phyloP scores from a whole-genome alignment of 1,140 invertebrate genomes.

The Grapholita molesta region DNA sequence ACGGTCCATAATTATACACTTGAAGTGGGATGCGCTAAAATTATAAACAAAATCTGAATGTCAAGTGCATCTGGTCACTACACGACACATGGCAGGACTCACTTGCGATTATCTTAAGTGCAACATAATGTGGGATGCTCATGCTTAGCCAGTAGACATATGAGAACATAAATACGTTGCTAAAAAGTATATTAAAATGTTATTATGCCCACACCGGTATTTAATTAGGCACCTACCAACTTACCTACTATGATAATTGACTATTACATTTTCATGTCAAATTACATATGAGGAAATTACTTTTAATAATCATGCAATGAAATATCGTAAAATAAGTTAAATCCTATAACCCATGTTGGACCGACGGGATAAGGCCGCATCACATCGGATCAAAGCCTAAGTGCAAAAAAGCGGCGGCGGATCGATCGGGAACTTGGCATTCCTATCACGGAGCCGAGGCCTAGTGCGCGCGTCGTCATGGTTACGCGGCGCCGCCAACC shows the following conservation, averaged over 20 bases:
- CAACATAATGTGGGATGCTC: slow-evolving; percentile 5
- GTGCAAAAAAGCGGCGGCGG: slow-evolving; percentile 40
- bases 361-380: slow-evolving; percentile 2
- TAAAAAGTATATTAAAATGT: too few species aligned
- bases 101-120: slow-evolving; percentile 31
- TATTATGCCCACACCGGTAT: too few species aligned
- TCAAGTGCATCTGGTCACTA: slow-evolving; percentile 16
- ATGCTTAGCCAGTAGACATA: too few species aligned
- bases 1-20: too few species aligned
- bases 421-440: slow-evolving; percentile 69
- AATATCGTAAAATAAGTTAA: background rate
- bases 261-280: too few species aligned
- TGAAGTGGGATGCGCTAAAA: too few species aligned
- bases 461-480: slow-evolving; percentile 66
- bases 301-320: background rate
- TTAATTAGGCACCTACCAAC: too few species aligned
- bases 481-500: slow-evolving; percentile 34
- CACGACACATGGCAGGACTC: slow-evolving; percentile 24
- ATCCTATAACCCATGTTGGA: background rate
- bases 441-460: slow-evolving; percentile 64
- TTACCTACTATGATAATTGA: too few species aligned
- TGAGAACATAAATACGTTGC: too few species aligned
- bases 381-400: slow-evolving; percentile 6
- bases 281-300: background rate
- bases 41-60: too few species aligned